These are phyloP conservation scores for Oncorhynchus keta DNA, from an alignment of 2,113 vertebrate species.

Conservation along the genomic window DNA sequence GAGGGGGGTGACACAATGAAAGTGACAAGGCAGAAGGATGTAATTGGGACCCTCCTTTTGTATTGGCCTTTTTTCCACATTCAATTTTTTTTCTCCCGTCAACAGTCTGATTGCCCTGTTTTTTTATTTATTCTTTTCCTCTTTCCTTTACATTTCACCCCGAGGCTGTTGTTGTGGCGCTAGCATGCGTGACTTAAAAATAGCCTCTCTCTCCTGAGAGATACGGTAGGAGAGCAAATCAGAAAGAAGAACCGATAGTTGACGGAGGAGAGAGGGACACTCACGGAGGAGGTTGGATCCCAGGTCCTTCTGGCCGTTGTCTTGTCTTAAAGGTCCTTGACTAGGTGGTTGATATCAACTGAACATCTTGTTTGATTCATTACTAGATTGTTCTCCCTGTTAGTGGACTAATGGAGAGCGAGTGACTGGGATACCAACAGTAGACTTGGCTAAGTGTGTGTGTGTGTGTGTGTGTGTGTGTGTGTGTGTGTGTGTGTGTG, in stretches of 20 bases:
- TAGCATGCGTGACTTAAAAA: neutral
- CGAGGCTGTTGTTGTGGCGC: neutral
- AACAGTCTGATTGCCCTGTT: conserved; percentile 2
- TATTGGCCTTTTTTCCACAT: neutral
- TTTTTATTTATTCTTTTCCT: neutral
- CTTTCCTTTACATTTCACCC: conserved; percentile 1
- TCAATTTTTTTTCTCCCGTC: neutral
- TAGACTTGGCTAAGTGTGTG: neutral
- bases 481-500: neutral
- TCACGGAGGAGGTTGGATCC: neutral
- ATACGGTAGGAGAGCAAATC: neutral
- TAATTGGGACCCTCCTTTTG: neutral
- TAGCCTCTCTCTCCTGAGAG: neutral
- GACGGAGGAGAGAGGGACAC: neutral
- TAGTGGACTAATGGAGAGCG: neutral
- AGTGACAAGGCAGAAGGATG: neutral
- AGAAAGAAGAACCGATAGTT: neutral
- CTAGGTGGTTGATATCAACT: neutral
- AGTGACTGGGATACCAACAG: neutral
- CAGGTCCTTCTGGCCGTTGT: neutral
- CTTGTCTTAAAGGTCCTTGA: neutral
- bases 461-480: neutral
- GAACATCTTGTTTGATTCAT: neutral
- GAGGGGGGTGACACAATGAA: neutral
- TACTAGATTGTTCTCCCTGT: neutral